Percentiles rank a stretch among this genome's conserved stretches.
These are phyloP conservation scores for Theropithecus gelada DNA, from an alignment of 2,113 vertebrate species.

Conservation along the genomic window DNA sequence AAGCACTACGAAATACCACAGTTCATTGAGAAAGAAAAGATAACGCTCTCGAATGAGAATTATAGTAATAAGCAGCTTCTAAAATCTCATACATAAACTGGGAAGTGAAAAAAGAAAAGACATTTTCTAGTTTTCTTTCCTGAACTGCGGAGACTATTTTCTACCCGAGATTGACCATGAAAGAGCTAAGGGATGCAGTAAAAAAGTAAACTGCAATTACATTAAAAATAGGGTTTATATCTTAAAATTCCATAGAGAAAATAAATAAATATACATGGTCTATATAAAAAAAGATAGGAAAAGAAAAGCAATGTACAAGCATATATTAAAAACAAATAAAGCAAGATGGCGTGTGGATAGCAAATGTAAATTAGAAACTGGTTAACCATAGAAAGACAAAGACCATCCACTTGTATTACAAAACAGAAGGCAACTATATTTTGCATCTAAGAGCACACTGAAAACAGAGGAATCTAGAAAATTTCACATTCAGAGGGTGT, in stretches of 20 bases:
- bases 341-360: not conserved
- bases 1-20: not conserved
- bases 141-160: not conserved
- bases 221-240: slow-evolving; percentile 23
- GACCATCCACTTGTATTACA: not conserved
- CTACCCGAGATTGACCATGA: not conserved
- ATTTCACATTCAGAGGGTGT: not conserved
- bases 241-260: not conserved
- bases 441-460: not conserved
- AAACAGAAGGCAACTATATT: not conserved
- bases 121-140: not conserved
- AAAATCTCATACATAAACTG: slow-evolving; percentile 17
- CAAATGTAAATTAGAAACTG: not conserved
- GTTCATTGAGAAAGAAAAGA: slow-evolving; percentile 26
- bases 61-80: not conserved
- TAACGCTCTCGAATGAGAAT: slow-evolving; percentile 11
- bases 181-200: not conserved
- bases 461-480: not conserved
- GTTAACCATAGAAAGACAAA: not conserved
- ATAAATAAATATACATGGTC: not conserved
- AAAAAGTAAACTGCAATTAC: slow-evolving; percentile 21
- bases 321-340: not conserved
- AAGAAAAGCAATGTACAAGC: not conserved
- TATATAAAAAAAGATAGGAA: not conserved
- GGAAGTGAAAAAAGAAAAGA: not conserved